Evolutionary conservation across 2,888 invertebrate genomes (phyloP).

Genomic region (Drosophila mercatorum): DNA sequence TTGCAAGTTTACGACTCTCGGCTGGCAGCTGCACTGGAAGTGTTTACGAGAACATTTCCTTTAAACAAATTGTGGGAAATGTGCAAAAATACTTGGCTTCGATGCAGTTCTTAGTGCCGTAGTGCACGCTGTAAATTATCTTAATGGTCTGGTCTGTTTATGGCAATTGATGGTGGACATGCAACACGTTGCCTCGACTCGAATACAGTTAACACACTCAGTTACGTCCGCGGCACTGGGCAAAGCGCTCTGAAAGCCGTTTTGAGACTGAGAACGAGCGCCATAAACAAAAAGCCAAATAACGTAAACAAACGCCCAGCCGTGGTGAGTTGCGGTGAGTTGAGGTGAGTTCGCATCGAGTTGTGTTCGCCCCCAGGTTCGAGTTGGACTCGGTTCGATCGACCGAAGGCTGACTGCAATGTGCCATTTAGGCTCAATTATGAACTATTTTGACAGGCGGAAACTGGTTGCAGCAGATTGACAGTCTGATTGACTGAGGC

Average conservation of each 20-base stretch:
- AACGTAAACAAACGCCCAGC: slow-evolving; percentile 41
- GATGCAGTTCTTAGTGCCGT: slow-evolving; percentile 20
- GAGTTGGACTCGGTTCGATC: slow-evolving; percentile 23
- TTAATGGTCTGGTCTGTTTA: slow-evolving; percentile 30
- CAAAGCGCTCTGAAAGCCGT: slow-evolving; percentile 80
- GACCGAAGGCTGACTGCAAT: slow-evolving; percentile 57
- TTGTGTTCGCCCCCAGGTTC: slow-evolving; percentile 4
- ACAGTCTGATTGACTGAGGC: slow-evolving; percentile 15
- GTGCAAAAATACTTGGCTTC: slow-evolving; percentile 62
- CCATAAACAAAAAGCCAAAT: slow-evolving; percentile 41
- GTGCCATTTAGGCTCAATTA: slow-evolving; percentile 73
- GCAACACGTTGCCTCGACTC: slow-evolving; percentile 69
- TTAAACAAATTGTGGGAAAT: slow-evolving; percentile 47
- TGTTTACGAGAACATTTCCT: slow-evolving; percentile 57
- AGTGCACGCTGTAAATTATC: slow-evolving; percentile 35
- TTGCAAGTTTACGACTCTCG: slow-evolving; percentile 18
- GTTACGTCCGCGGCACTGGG: slow-evolving; percentile 56
- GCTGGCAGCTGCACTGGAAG: slow-evolving; percentile 2
- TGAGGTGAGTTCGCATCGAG: slow-evolving; percentile 29
- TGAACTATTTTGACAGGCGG: slow-evolving; percentile 68
- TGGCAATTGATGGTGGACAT: slow-evolving; percentile 51
- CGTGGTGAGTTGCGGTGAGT: slow-evolving; percentile 22
- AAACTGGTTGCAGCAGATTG: slow-evolving; percentile 50
- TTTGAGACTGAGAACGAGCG: slow-evolving; percentile 81
- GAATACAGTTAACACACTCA: slow-evolving; percentile 16